These are phyloP conservation scores for Semaprochilodus insignis DNA, from an alignment of 2,797 vertebrate genomes.

Conservation along the genomic window DNA sequence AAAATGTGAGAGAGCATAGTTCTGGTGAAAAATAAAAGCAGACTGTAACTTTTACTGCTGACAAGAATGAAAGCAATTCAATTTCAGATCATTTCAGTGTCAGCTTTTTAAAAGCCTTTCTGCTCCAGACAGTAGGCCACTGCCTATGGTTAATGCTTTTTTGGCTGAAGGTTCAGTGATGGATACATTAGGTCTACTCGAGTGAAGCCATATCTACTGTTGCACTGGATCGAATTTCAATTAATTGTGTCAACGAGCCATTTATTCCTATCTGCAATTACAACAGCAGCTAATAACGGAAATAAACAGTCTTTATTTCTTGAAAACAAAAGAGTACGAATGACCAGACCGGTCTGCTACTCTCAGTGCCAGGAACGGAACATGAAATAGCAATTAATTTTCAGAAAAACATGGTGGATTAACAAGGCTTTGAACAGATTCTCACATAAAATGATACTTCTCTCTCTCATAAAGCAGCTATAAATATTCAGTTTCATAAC, in stretches of 20 bases:
- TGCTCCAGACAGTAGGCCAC: slow-evolving; percentile 1
- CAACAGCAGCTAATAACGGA: neutral
- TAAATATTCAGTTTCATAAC: slow-evolving; percentile 13
- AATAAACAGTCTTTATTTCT: slow-evolving; percentile 53
- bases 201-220: neutral
- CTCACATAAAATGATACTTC: slow-evolving; percentile 2
- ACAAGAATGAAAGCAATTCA: slow-evolving; percentile 49
- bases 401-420: slow-evolving; percentile 40
- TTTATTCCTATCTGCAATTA: slow-evolving; percentile 7
- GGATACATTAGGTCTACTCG: slow-evolving; percentile 31
- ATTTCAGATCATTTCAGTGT: slow-evolving; percentile 46
- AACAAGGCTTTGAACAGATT: slow-evolving; percentile 5
- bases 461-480: slow-evolving; percentile 10
- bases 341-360: slow-evolving; percentile 11
- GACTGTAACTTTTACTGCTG: slow-evolving; percentile 44
- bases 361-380: slow-evolving; percentile 61
- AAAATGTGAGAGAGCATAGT: slow-evolving; percentile 22
- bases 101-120: slow-evolving; percentile 32
- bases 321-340: slow-evolving; percentile 37
- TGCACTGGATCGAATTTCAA: slow-evolving; percentile 1
- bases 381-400: slow-evolving; percentile 64
- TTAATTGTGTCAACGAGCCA: neutral
- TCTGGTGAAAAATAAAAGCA: slow-evolving; percentile 32
- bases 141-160: slow-evolving; percentile 20
- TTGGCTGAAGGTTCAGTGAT: slow-evolving; percentile 36